A percentile compares a stretch with the other conserved stretches of the same genome.
These are phyloP conservation scores for Lycodopsis pacificus DNA, from an alignment of 2,797 vertebrate species.

Conservation along the genomic window DNA sequence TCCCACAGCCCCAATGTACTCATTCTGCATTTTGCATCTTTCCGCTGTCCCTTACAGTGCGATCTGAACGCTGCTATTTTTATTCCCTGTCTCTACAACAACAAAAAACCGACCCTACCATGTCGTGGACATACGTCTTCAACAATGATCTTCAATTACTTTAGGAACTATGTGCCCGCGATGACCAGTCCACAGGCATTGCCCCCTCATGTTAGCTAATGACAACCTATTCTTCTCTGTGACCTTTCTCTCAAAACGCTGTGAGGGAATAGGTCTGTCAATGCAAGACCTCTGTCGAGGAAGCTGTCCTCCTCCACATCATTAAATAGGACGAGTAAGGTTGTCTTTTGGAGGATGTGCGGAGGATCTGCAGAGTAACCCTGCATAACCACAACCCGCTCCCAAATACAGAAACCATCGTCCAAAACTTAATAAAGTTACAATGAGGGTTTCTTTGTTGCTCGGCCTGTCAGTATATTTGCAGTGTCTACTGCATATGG, in stretches of 20 bases:
- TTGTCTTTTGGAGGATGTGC: slow-evolving; percentile 48
- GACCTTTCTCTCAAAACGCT: slow-evolving; percentile 45
- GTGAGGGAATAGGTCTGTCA: slow-evolving; percentile 44
- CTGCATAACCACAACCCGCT: slow-evolving; percentile 33
- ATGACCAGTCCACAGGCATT: not conserved
- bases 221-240: slow-evolving; percentile 19
- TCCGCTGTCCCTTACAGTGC: not conserved
- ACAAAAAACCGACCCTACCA: not conserved
- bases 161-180: not conserved
- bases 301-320: slow-evolving; percentile 75
- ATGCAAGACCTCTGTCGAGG: slow-evolving; percentile 43
- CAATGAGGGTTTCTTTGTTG: slow-evolving; percentile 4
- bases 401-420: slow-evolving; percentile 20
- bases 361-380: slow-evolving; percentile 49
- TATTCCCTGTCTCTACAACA: not conserved
- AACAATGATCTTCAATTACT: not conserved
- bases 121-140: not conserved
- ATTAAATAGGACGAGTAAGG: slow-evolving; percentile 66
- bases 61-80: slow-evolving; percentile 38
- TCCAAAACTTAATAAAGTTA: slow-evolving; percentile 18
- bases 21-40: not conserved
- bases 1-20: not conserved
- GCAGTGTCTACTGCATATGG: slow-evolving; percentile 14
- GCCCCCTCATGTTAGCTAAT: slow-evolving; percentile 5
- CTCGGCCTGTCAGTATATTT: slow-evolving; percentile 12